phyloP scores from a whole-genome alignment of 2,113 vertebrate species.

The Cinclus mexicanus region DNA sequence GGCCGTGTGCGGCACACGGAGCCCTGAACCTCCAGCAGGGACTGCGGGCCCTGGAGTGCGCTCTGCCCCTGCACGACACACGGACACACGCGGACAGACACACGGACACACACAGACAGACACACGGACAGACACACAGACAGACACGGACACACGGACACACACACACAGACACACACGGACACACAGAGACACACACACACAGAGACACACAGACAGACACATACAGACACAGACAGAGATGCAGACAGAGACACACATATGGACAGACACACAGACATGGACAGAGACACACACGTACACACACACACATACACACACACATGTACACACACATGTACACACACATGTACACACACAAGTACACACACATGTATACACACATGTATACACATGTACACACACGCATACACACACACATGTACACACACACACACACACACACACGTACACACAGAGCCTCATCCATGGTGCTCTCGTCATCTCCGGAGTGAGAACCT shows the following conservation, averaged over 20 bases:
- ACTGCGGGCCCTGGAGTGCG: fast-evolving
- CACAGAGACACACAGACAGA: not conserved
- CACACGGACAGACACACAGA: not conserved
- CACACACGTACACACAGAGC: not conserved
- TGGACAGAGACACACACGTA: not conserved
- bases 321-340: too few species aligned
- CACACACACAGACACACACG: not conserved
- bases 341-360: not conserved
- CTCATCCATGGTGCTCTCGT: not conserved
- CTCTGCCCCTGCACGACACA: not conserved
- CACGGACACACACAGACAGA: not conserved
- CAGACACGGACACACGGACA: not conserved
- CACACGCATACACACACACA: not conserved
- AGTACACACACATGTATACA: not conserved
- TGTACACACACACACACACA: fast-evolving
- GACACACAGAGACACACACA: not conserved
- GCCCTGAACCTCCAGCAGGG: fast-evolving
- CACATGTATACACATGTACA: too few species aligned
- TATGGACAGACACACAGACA: not conserved
- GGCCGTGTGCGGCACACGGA: fast-evolving
- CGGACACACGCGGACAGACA: not conserved
- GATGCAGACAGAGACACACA: fast-evolving
- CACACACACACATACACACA: not conserved
- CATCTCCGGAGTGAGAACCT: fast-evolving
- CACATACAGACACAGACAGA: too few species aligned